These are phyloP conservation scores for Silurus lanzhouensis DNA, from an alignment of 2,797 vertebrate genomes.

Conservation along the genomic window DNA sequence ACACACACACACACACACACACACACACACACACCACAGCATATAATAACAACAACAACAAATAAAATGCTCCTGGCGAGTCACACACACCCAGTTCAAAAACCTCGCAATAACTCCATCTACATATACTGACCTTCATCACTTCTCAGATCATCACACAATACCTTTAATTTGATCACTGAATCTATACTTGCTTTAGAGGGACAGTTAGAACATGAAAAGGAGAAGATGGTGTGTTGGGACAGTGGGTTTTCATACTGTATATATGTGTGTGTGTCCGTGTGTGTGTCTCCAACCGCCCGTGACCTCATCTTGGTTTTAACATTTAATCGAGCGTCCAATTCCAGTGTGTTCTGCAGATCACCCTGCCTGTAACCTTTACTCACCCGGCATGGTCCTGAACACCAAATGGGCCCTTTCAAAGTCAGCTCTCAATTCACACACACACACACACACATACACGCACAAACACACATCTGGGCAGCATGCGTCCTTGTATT, in stretches of 20 bases:
- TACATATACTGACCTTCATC: background rate
- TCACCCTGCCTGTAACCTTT: constrained; percentile 54
- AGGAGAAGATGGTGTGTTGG: too few relatives aligned
- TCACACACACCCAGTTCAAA: background rate
- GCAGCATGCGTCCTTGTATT: constrained; percentile 68
- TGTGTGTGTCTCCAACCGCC: constrained; percentile 17
- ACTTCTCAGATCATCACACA: background rate
- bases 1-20: constrained; percentile 26
- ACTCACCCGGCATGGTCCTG: constrained; percentile 55
- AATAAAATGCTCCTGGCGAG: constrained; percentile 24
- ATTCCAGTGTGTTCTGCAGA: constrained; percentile 34
- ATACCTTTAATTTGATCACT: background rate
- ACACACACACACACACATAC: constrained; percentile 49
- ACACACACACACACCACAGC: constrained; percentile 7
- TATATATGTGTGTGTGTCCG: background rate
- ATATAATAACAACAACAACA: background rate
- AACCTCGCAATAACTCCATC: background rate
- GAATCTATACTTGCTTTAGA: background rate
- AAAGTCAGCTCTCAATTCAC: constrained; percentile 43
- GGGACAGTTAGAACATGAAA: background rate
- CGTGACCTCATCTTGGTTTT: constrained; percentile 23
- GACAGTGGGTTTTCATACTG: background rate
- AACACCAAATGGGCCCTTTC: constrained; percentile 57
- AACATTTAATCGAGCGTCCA: constrained; percentile 36
- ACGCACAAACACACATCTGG: constrained; percentile 71